phyloP scores from a whole-genome alignment of 2,888 invertebrate species.

The Ferdinandea cuprea region DNA sequence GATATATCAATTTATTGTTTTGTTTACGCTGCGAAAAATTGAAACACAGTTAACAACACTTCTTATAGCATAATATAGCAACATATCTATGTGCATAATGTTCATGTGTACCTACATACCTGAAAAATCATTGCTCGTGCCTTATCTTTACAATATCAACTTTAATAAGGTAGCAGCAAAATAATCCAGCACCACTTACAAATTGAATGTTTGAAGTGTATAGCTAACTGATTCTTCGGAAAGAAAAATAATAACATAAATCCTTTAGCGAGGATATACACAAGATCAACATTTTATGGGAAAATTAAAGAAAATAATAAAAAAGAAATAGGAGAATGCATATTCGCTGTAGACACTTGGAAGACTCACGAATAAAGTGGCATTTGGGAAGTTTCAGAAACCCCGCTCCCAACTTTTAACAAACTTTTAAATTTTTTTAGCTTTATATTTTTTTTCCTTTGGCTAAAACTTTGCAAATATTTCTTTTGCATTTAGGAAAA shows the following conservation, averaged over 20 bases:
- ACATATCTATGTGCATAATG: slow-evolving; percentile 17
- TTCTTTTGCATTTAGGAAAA: slow-evolving; percentile 67
- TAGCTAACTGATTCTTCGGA: slow-evolving; percentile 33
- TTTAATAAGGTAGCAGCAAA: slow-evolving; percentile 45
- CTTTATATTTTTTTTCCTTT: slow-evolving; percentile 63
- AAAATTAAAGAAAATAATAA: slow-evolving; percentile 72
- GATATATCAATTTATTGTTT: slow-evolving; percentile 71
- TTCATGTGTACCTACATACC: background rate
- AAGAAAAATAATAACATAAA: slow-evolving; percentile 58
- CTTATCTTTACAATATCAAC: slow-evolving; percentile 44
- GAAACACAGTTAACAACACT: slow-evolving; percentile 39
- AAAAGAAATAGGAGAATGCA: slow-evolving; percentile 64
- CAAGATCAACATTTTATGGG: slow-evolving; percentile 51
- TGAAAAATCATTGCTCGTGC: slow-evolving; percentile 31
- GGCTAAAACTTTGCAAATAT: slow-evolving; percentile 69
- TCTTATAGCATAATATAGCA: slow-evolving; percentile 23
- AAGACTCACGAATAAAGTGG: slow-evolving; percentile 71
- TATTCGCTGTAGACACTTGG: slow-evolving; percentile 69
- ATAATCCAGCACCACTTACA: slow-evolving; percentile 44
- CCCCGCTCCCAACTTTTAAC: slow-evolving; percentile 63
- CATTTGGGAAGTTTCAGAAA: slow-evolving; percentile 70
- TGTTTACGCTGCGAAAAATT: slow-evolving; percentile 66
- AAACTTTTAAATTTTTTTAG: slow-evolving; percentile 71
- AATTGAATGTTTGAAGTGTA: slow-evolving; percentile 58
- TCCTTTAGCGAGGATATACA: slow-evolving; percentile 46